Conservation (phyloP, 2,113 vertebrate genomes). For the Haemorhous mexicanus region DNA sequence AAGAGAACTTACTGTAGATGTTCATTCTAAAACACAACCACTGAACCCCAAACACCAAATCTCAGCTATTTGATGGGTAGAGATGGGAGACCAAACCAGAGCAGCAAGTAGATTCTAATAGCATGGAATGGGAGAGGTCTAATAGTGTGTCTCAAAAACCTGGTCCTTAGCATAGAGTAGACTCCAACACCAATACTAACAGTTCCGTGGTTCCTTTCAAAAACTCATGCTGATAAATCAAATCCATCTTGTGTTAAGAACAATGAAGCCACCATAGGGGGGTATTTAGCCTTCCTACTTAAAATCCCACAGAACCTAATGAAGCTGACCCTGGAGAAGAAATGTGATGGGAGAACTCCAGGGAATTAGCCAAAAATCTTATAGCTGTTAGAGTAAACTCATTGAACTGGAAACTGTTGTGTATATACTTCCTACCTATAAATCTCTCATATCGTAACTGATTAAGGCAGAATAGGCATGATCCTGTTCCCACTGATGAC, state of each 20-base stretch:
- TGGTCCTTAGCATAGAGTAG: not conserved
- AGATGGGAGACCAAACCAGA: not conserved
- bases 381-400: constrained; percentile 31
- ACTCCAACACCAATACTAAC: not conserved
- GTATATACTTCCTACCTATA: constrained; percentile 51
- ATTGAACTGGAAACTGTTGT: constrained; percentile 42
- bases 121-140: not conserved
- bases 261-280: constrained; percentile 44
- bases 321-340: constrained; percentile 29
- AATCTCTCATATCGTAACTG: constrained; percentile 47
- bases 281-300: constrained; percentile 32
- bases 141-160: not conserved
- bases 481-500: constrained; percentile 34
- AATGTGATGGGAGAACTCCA: constrained; percentile 29
- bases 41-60: not conserved
- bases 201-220: not conserved
- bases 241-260: constrained; percentile 41
- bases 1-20: not conserved
- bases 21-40: not conserved
- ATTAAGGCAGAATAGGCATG: constrained; percentile 40
- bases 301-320: constrained; percentile 23
- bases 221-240: constrained; percentile 40
- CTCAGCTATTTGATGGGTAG: not conserved
- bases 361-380: constrained; percentile 50
- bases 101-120: not conserved